Base-by-base conservation (phyloP, 2,888 invertebrate genomes). In the Chelonus formosanus region DNA sequence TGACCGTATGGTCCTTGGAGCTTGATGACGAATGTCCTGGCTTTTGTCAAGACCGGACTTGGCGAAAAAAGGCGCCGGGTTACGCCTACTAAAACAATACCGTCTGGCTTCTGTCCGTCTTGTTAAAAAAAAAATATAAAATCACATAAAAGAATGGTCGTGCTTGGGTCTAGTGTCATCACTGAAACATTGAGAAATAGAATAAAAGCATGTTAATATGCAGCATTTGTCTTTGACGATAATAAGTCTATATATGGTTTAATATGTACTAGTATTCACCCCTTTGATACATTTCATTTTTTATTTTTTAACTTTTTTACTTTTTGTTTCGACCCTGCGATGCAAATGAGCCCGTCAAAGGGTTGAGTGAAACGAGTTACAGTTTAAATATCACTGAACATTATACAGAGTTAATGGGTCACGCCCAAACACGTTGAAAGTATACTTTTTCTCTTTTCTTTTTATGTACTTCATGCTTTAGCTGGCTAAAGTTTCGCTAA, bases 381-480 rank as follows among this genome's bases (percentile, higher is more conserved):
- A 78, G 76, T 81, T 82, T 81, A 82, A 83, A 83, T 83, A 81
- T 82, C 81, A 78, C 68, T 71, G 74, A 71, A 81, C 34, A 52
- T 83, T 81, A 79, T 82, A 61, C 63, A 48, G 70, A 73, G 77
- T 71, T 79, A 81, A 82, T 82, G 79, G 79, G 76, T 80, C 80
- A 82, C 83, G 82, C 83, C 83, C 80, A 75, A 71, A 71, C 59
- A 63, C 71, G 61, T 44, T 6, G 69, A 74, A 67, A 50, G 34
- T 44, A 45, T 44, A 54, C 44, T 55, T 54, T 54, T 65, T 67
- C 59, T 67, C 60, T 57, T 60, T 58, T 45, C 67, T 20, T 68
- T 65, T 65, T 65, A 62, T 59, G 61, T 53, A 40, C 36, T 60
- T 68, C 32, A 36, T 44, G 20, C 20, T 56, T 44, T 34, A 52